Conservation (phyloP, 2,888 invertebrate genomes). For the Ecliptopera silaceata region DNA sequence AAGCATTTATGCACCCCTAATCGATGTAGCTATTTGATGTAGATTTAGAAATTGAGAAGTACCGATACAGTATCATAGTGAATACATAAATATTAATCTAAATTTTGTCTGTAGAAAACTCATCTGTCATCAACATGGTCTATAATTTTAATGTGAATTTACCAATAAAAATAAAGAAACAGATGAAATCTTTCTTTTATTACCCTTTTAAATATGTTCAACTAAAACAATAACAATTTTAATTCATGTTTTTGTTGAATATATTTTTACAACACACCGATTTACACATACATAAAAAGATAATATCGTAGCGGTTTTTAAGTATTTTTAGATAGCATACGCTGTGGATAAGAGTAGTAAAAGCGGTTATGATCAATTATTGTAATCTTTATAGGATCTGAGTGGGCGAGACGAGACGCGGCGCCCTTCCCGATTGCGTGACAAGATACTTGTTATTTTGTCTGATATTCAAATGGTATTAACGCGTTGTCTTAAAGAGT, state of each 20-base stretch:
- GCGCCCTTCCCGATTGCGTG: background rate
- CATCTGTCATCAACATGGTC: slow-evolving; percentile 79
- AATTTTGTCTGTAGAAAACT: slow-evolving; percentile 78
- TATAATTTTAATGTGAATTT: slow-evolving; percentile 83
- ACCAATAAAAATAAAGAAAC: slow-evolving; percentile 80
- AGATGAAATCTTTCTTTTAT: slow-evolving; percentile 40
- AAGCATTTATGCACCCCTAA: slow-evolving; percentile 79
- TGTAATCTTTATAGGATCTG: slow-evolving; percentile 12
- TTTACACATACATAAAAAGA: slow-evolving; percentile 1
- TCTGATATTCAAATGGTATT: background rate
- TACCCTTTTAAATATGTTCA: slow-evolving; percentile 3
- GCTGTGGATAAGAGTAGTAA: slow-evolving; percentile 14
- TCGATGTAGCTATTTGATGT: slow-evolving; percentile 74
- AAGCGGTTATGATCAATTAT: slow-evolving; percentile 7
- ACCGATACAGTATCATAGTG: slow-evolving; percentile 79
- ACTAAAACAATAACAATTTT: background rate
- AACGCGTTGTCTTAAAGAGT: too few relatives aligned
- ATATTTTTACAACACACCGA: background rate
- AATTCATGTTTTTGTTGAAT: background rate
- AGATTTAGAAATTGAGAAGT: slow-evolving; percentile 77
- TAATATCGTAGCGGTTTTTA: slow-evolving; percentile 5
- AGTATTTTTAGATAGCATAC: background rate
- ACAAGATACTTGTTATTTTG: background rate
- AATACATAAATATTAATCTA: slow-evolving; percentile 61
- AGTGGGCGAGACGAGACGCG: slow-evolving; percentile 9